Base-by-base conservation (phyloP, 2,113 vertebrate genomes). In the Orycteropus afer region DNA sequence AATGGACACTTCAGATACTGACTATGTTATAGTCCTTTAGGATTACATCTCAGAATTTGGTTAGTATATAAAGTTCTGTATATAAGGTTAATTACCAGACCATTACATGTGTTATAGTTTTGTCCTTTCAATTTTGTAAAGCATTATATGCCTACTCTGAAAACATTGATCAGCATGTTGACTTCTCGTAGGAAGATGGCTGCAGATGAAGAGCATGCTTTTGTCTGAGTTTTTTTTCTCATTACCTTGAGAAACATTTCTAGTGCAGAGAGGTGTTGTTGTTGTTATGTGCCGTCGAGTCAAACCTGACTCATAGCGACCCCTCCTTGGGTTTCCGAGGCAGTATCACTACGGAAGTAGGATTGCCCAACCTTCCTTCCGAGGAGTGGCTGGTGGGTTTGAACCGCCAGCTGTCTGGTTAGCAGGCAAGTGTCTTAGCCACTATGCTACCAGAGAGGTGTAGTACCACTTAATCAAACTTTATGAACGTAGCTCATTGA, bases 61-160 rank as follows among this genome's bases (percentile, higher is more conserved):
- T 77, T 67, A 20, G 59, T 25, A 53, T n/a, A n/a, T n/a, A n/a
- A 29, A 73, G 18, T 57, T 84, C 12, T 53, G 22, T 65, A 7
- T 37, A 65, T n/a, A 83, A 37, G 29, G 4, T 37, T 74, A 23
- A 76, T 79, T 69, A 9, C 47, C 17, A 65, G 29, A 23, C 27
- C 63, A n/a, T 45, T 69, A 10, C 14, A 65, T 4, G 78, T 20
- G 42, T 65, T 53, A 67, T 2, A 83, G 5, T 74, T 92, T 90
- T 74, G 22, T 91, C 57, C 67, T 93, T 80, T 91, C 13, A 53
- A 3, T 89, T 84, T 63, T 94, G n/a, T 61, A 47, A 45, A 81
- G 40, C 23, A 87, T 7, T 55, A 1, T 80, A 6, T 78, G 13
- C 49, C 37, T 34, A 67, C 29, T 47, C 49, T 67, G 74, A 47